phyloP scores from a whole-genome alignment of 2,888 invertebrate species.

The Eupithecia insigniata region DNA sequence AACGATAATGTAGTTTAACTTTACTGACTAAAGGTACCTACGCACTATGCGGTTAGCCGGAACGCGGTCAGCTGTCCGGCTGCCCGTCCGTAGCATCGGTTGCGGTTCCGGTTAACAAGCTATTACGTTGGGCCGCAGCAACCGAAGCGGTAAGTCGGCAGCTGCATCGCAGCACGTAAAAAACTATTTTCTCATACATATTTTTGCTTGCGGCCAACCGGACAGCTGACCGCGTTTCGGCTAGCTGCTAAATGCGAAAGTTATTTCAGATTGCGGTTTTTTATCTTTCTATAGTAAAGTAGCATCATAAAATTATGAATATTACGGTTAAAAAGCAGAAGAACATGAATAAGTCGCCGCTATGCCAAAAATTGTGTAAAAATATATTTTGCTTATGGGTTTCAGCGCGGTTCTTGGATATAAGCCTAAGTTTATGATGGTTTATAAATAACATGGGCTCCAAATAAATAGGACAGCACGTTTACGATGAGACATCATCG shows the following conservation, averaged over 20 bases:
- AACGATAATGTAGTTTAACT: not conserved
- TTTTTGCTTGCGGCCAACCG: no score
- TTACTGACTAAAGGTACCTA: not conserved
- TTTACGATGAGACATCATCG: slow-evolving; percentile 24
- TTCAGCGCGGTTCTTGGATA: not conserved
- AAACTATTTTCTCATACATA: no score
- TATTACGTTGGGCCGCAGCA: no score
- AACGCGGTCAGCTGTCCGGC: no score
- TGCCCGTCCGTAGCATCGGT: no score
- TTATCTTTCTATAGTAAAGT: not conserved
- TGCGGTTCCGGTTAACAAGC: no score
- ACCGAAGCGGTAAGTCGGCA: no score
- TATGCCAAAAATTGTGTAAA: not conserved
- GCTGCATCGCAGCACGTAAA: no score
- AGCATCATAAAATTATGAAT: no score
- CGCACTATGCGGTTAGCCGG: no score
- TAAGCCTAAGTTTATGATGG: not conserved
- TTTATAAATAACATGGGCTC: not conserved
- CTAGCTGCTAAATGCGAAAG: no score
- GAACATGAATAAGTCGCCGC: not conserved
- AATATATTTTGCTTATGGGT: not conserved
- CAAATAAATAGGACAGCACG: slow-evolving; percentile 14
- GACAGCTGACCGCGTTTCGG: no score
- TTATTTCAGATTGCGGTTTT: not conserved
- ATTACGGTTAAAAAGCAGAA: not conserved